These are phyloP conservation scores for Schizopygopsis pylzovi DNA, from an alignment of 2,797 vertebrate species.

Conservation along the genomic window DNA sequence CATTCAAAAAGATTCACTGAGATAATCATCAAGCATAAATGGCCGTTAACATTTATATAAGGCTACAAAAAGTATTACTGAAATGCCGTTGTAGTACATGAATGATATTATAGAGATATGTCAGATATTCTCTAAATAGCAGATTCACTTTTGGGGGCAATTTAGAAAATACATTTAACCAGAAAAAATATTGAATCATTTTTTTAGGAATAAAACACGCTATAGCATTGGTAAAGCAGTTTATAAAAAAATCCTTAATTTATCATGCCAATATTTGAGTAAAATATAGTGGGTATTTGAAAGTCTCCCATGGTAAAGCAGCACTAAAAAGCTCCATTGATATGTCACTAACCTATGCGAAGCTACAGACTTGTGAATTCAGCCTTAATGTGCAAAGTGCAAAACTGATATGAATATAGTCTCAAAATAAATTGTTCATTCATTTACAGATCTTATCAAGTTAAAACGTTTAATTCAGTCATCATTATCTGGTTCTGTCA, in stretches of 20 bases:
- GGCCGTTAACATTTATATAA: conserved; percentile 1
- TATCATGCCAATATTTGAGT: not conserved
- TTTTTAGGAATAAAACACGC: not conserved
- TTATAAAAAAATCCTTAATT: not conserved
- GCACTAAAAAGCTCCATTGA: conserved; percentile 18
- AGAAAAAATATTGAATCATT: not conserved
- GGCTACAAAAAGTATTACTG: conserved; percentile 1
- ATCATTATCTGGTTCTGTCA: not conserved
- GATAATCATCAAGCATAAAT: conserved; percentile 16
- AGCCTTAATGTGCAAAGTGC: conserved; percentile 67
- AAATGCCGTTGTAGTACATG: not conserved
- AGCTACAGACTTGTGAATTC: not conserved
- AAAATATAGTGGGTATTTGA: conserved; percentile 3
- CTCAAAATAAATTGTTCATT: not conserved
- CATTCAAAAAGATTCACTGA: not conserved
- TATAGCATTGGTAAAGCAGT: not conserved
- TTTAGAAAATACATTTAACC: not conserved
- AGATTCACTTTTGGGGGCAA: not conserved
- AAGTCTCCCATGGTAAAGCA: not conserved
- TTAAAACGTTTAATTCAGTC: not conserved
- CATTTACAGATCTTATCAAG: conserved; percentile 36
- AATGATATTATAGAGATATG: not conserved
- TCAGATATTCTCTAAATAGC: not conserved
- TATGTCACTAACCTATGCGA: conserved; percentile 14
- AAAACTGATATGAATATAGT: conserved; percentile 58